These are phyloP conservation scores for Orius laevigatus DNA, from an alignment of 1,140 invertebrate species.

Conservation along the genomic window DNA sequence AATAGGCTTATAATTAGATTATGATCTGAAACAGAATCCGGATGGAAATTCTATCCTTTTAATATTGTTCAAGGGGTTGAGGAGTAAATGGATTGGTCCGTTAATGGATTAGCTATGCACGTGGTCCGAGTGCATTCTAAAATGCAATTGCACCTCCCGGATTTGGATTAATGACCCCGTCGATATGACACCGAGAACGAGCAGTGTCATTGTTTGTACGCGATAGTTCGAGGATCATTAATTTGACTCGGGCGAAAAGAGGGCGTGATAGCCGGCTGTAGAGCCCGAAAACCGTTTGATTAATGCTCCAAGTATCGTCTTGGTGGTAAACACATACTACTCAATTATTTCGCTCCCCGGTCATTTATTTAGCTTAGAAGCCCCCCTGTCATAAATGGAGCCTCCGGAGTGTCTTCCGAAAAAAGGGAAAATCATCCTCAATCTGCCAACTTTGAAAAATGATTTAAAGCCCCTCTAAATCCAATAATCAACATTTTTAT, in stretches of 20 bases:
- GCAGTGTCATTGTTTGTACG: constrained; percentile 12
- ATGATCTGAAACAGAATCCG: too few relatives aligned
- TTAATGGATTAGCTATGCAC: constrained; percentile 4
- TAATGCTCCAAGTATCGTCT: constrained; percentile 6
- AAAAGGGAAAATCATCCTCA: background rate
- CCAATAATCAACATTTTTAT: too few relatives aligned
- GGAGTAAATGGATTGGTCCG: constrained; percentile 6
- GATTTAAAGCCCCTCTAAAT: too few relatives aligned
- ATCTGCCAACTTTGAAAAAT: background rate
- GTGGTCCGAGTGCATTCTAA: background rate
- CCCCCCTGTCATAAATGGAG: background rate
- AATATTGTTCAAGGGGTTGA: too few relatives aligned
- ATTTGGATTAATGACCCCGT: background rate
- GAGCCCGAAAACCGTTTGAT: background rate
- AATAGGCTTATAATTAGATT: too few relatives aligned
- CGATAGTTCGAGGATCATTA: constrained; percentile 7
- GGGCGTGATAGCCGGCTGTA: background rate
- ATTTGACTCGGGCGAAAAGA: constrained; percentile 1
- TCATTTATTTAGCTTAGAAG: constrained; percentile 10
- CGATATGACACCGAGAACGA: background rate
- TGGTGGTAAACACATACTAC: constrained; percentile 7
- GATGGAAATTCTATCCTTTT: too few relatives aligned
- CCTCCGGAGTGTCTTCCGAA: background rate
- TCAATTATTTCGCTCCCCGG: constrained; percentile 5
- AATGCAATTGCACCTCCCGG: background rate